These are phyloP conservation scores for Pristiophorus japonicus DNA, from an alignment of 2,113 vertebrate species.

Conservation along the genomic window DNA sequence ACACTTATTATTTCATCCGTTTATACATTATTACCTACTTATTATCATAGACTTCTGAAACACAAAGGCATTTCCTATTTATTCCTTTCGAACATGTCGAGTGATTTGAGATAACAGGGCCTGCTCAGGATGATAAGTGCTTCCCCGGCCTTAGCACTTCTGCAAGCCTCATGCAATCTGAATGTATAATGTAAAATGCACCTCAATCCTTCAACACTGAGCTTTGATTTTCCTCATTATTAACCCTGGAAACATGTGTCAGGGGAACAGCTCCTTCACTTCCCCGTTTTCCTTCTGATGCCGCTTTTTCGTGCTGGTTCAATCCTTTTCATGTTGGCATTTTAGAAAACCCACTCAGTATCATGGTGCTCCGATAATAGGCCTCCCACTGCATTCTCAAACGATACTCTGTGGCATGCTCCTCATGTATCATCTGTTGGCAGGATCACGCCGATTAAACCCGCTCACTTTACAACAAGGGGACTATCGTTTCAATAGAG, in stretches of 20 bases:
- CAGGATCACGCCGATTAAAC: background rate
- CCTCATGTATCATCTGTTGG: background rate
- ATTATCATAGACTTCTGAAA: background rate
- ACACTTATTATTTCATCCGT: background rate
- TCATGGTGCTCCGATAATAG: background rate
- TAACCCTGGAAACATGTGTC: background rate
- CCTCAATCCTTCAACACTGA: background rate
- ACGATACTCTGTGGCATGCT: background rate
- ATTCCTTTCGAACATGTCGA: background rate
- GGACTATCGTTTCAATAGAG: background rate
- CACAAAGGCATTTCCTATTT: constrained; percentile 1
- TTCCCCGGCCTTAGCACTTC: background rate
- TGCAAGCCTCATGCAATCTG: background rate
- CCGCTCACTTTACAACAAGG: background rate
- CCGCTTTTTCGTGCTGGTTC: background rate
- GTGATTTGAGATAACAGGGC: background rate
- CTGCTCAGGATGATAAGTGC: background rate
- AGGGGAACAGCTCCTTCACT: background rate
- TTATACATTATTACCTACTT: background rate
- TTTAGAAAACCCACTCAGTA: background rate
- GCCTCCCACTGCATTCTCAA: background rate
- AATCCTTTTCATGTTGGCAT: background rate
- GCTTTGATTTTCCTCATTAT: background rate
- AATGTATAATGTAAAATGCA: background rate
- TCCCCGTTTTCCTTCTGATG: background rate